Conservation (phyloP, 92 coral and sea anemone genomes). For the Plumapathes pennacea region DNA sequence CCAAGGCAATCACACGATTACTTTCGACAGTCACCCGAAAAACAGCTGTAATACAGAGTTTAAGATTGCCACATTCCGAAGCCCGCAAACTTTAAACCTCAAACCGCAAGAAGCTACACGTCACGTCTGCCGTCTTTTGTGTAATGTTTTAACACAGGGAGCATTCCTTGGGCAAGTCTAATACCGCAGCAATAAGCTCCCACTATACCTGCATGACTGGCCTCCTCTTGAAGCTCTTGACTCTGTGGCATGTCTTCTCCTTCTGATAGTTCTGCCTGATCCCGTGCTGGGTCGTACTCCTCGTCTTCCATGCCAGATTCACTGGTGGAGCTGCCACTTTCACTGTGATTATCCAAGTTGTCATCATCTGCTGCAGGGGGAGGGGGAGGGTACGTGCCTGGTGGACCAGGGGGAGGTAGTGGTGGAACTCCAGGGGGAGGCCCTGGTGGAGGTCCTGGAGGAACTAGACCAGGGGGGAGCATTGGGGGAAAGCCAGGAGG, state of each 20-base stretch:
- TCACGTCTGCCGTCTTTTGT: no score
- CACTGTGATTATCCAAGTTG: slow-evolving; percentile 60
- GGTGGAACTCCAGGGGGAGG: slow-evolving; percentile 70
- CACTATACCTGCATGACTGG: slow-evolving; percentile 29
- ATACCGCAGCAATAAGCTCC: no score
- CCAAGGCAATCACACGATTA: no score
- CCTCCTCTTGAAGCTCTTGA: slow-evolving; percentile 15
- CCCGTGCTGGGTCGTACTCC: slow-evolving; percentile 78
- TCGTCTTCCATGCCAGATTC: slow-evolving; percentile 88
- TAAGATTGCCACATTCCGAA: no score
- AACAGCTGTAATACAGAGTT: no score
- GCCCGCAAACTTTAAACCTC: no score
- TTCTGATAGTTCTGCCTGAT: slow-evolving; percentile 37
- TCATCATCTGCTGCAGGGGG: slow-evolving; percentile 63
- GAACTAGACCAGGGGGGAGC: slow-evolving; percentile 57
- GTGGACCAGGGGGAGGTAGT: slow-evolving; percentile 54
- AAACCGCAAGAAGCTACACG: no score
- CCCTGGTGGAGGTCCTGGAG: slow-evolving; percentile 79
- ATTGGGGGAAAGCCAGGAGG: slow-evolving; percentile 78
- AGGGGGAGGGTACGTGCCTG: slow-evolving; percentile 49
- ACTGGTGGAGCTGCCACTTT: slow-evolving; percentile 76
- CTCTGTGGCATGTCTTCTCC: slow-evolving; percentile 17
- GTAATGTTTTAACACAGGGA: no score
- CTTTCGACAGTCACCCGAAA: no score
- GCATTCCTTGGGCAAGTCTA: no score